Evolutionary conservation across 2,888 invertebrate species (phyloP).

Genomic region (Tipula unca): DNA sequence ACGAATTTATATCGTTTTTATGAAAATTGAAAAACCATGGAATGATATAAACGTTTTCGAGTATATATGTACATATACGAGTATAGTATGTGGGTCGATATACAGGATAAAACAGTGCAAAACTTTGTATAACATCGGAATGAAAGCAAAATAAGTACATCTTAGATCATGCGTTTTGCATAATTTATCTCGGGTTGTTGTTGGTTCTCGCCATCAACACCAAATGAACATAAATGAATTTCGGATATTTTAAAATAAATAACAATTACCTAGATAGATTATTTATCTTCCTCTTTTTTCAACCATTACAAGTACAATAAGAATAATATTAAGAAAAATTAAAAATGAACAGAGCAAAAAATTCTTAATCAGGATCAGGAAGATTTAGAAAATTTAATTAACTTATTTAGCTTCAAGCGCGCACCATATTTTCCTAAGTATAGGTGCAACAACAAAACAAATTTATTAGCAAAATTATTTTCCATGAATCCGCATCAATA

Average conservation of each 20-base stretch:
- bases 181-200: neutral
- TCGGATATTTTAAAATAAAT: constrained; percentile 15
- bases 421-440: neutral
- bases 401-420: constrained; percentile 1
- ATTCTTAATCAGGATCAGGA: neutral
- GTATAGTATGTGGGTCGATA: neutral
- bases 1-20: neutral
- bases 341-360: neutral
- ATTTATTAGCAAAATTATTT: neutral
- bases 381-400: neutral
- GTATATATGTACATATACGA: neutral
- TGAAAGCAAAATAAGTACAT: neutral
- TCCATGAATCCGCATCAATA: neutral
- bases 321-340: neutral
- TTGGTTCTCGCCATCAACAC: neutral
- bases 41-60: neutral
- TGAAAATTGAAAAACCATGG: neutral
- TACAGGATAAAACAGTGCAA: too few relatives aligned
- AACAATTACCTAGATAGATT: neutral
- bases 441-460: neutral
- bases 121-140: neutral
- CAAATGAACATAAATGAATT: constrained; percentile 18
- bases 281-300: neutral
- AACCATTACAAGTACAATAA: neutral
- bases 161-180: constrained; percentile 9